Evolutionary conservation across 2,113 vertebrate species (phyloP), one percentile per base, ranked within the genome.

Genomic region (Pachyramphus minor): DNA sequence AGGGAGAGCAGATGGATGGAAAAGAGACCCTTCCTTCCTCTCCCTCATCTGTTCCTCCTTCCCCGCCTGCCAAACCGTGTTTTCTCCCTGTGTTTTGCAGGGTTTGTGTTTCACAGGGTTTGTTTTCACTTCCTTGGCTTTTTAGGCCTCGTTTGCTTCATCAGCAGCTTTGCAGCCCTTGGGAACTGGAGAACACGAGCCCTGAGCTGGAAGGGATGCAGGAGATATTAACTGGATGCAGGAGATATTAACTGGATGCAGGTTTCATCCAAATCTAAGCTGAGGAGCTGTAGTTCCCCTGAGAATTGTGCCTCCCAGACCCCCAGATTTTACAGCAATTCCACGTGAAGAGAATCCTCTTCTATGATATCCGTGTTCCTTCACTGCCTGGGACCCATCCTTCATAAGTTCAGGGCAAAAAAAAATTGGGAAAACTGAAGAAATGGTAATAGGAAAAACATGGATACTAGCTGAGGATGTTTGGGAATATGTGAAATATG

Each of bases 1-100:
- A 85, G 81, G 56, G 25, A 10, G 33, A 92, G 67, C 66, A 90
- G 87, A 89, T 35, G 81, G 47, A 12, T 78, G 60, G 73, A 71
- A 88, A 73, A 50, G 37, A 62, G 50, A 50, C 23, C 28, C 13
- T 78, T 87, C 68, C 56, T 64, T 73, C 67, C 37, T 53, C 24
- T 37, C 42, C 63, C 14, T 89, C n/a, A 33, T 76, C 45, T 9
- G 0, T 52, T 73, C 56, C 45, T 83, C 56, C 80, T 71, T 66
- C n/a, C 49, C 49, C 59, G 74, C 49, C 50, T 69, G 41, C 31
- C 45, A 88, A 53, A n/a, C 11, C 11, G 31, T 3, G 17, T 2
- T 83, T 76, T 49, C 22, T 44, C 49, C 18, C 59, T n/a, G 18
- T n/a, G 8, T 19, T 90, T 53, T 13, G 3, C 5, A 21, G 27